Base-by-base conservation (phyloP, 2,888 invertebrate genomes). In the Sinodicranocentrus sp. region DNA sequence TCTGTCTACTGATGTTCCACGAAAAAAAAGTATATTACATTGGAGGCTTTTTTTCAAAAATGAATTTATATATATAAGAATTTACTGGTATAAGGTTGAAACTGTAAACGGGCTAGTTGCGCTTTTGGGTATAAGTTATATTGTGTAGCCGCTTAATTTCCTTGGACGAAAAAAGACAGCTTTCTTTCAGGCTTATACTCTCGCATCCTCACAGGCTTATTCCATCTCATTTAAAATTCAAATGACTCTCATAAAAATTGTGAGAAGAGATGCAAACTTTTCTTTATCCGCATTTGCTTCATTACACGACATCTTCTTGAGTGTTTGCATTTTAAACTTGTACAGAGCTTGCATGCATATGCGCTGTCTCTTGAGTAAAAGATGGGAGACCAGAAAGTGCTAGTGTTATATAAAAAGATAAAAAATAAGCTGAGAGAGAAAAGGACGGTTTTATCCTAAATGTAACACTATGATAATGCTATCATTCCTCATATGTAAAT, bases 161-260 rank as follows among this genome's bases (percentile, higher is more conserved):
- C 68, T 23, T 68, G 44, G 63, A 67, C 67, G 61, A 82, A 72
- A 70, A 54, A 73, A 80, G 73, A 82, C 82, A 59, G 82, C 67
- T 82, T 82, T 79, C 79, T 79, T 57, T 61, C 19, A 43, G 52
- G 68, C 75, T 75, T 82, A 10, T 17, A 52, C n/a, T 6, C 15
- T 3, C 48, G 17, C 15, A 82, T 82, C 80, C 73, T 82, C 70
- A 44, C 33, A 68, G 75, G 75, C 75, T 82, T 82, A 82, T 82
- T 82, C 75, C 82, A 82, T 82, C 82, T 82, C 82, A 82, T 82
- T 82, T 82, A 75, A 82, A 82, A 82, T 82, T 82, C 82, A 82
- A 82, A 82, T 82, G 82, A 82, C 82, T 82, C 82, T 82, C 82
- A 82, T 82, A 82, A 82, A 82, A 82, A 82, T 82, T 82, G 82